Evolutionary conservation across 2,888 invertebrate genomes (phyloP).

Genomic region (Chrysolina americana): DNA sequence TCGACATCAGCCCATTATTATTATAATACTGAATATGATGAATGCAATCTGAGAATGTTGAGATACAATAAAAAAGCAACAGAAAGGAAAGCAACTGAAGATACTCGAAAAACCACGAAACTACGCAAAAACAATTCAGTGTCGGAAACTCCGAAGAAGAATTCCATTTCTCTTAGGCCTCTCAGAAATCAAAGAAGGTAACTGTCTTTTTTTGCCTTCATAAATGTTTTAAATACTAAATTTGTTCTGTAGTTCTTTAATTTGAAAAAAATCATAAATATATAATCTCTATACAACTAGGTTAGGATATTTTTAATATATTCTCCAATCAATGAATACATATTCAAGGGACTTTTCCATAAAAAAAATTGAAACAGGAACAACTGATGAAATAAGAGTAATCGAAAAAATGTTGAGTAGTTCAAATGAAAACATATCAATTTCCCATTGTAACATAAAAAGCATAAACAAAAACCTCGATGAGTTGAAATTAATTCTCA

Average conservation of each 20-base stretch:
- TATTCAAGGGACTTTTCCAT: conserved; percentile 1
- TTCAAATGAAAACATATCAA: too few species aligned
- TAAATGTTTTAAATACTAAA: not conserved
- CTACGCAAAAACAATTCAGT: conserved; percentile 16
- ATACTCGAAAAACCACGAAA: too few species aligned
- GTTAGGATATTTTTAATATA: too few species aligned
- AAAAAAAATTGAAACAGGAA: conserved; percentile 18
- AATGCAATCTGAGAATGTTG: too few species aligned
- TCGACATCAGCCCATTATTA: too few species aligned
- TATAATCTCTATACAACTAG: not conserved
- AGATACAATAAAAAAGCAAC: not conserved
- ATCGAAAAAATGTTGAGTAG: too few species aligned
- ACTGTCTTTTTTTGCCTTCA: not conserved
- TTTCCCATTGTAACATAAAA: too few species aligned
- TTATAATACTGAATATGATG: too few species aligned
- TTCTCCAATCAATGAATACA: conserved; percentile 2
- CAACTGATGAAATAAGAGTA: too few species aligned
- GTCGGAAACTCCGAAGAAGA: conserved; percentile 16
- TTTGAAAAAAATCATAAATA: not conserved
- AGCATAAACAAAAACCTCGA: not conserved
- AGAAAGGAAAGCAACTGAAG: not conserved
- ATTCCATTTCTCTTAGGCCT: not conserved
- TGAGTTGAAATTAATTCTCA: conserved; percentile 9
- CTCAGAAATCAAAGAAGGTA: conserved; percentile 9
- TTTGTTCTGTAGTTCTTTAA: not conserved